These are phyloP conservation scores for Apodemia mormo DNA, from an alignment of 2,888 invertebrate species.

Conservation along the genomic window DNA sequence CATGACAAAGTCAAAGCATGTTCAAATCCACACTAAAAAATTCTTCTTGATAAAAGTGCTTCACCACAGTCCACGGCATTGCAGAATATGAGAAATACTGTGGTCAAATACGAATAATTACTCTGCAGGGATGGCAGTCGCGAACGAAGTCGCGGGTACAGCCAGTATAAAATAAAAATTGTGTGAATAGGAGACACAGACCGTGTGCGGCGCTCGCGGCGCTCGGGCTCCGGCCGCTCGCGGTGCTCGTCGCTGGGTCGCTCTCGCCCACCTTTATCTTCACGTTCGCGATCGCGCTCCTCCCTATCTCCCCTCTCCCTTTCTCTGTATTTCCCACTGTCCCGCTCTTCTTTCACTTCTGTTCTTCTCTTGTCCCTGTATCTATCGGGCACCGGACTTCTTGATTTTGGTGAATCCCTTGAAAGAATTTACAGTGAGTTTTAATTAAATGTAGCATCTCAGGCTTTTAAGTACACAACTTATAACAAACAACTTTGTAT, in stretches of 20 bases:
- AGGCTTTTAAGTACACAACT: not conserved
- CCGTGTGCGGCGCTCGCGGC: constrained; percentile 29
- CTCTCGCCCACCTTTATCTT: constrained; percentile 26
- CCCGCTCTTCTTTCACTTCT: constrained; percentile 44
- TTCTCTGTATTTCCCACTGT: constrained; percentile 37
- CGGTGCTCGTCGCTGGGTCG: constrained; percentile 31
- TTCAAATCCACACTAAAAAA: too few relatives aligned
- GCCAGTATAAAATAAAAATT: too few relatives aligned
- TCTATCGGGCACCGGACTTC: constrained; percentile 55
- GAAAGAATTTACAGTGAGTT: not conserved
- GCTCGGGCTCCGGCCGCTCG: constrained; percentile 24
- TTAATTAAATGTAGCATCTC: not conserved
- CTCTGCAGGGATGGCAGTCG: too few relatives aligned
- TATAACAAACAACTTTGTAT: not conserved
- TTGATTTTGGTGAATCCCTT: constrained; percentile 42
- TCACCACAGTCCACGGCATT: too few relatives aligned
- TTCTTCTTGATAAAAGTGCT: too few relatives aligned
- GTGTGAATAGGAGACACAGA: not conserved
- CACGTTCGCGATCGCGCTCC: constrained; percentile 23
- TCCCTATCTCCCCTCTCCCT: constrained; percentile 32
- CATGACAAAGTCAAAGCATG: too few relatives aligned
- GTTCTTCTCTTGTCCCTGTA: constrained; percentile 48
- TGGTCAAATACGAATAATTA: too few relatives aligned
- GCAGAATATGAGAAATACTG: too few relatives aligned
- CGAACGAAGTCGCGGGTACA: too few relatives aligned